phyloP scores from a whole-genome alignment of 2,113 vertebrate genomes.

The Chionomys nivalis region DNA sequence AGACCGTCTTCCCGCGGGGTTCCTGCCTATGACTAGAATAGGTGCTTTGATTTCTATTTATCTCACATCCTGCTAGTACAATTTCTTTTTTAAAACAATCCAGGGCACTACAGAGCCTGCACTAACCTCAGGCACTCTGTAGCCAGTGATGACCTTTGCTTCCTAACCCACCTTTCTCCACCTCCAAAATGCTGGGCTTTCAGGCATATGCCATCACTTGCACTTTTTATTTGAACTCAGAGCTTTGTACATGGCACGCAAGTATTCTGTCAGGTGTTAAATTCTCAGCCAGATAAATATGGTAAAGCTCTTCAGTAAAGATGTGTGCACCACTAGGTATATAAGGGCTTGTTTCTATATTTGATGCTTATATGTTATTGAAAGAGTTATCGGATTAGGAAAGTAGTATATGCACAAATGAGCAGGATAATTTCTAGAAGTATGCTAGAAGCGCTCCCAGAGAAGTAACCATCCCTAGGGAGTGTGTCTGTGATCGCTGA shows the following conservation, averaged over 20 bases:
- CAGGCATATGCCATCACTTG: neutral
- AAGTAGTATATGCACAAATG: neutral
- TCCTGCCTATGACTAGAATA: constrained; percentile 13
- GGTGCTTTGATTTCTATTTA: neutral
- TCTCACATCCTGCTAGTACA: neutral
- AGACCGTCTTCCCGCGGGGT: neutral
- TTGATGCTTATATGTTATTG: neutral
- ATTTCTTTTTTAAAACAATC: neutral
- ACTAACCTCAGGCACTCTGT: neutral
- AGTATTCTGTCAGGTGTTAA: neutral
- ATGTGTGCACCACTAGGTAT: neutral
- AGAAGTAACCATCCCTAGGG: neutral
- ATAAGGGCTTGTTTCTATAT: neutral
- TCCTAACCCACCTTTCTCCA: neutral
- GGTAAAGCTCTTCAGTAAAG: neutral
- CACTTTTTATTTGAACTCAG: neutral
- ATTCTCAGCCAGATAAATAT: neutral
- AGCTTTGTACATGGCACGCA: neutral
- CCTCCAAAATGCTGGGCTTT: neutral
- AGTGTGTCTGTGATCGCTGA: neutral
- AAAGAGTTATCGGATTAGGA: neutral
- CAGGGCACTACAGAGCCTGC: neutral
- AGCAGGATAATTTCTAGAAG: neutral
- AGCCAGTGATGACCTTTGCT: neutral
- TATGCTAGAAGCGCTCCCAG: neutral